These are phyloP conservation scores for Alexandromys fortis DNA, from an alignment of 2,113 vertebrate genomes.

Conservation along the genomic window DNA sequence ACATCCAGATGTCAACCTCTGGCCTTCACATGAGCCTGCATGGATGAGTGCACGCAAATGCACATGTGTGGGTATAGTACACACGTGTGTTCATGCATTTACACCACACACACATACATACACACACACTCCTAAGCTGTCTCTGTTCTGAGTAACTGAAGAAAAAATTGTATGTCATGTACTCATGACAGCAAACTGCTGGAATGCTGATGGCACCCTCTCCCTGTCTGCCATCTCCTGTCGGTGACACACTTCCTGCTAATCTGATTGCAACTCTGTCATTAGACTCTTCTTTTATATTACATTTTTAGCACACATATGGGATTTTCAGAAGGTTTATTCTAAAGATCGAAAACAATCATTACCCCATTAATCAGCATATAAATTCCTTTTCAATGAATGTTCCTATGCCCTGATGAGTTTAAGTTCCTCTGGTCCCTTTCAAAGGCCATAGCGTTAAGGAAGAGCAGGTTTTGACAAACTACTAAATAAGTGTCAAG, in stretches of 20 bases:
- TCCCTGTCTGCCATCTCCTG: not conserved
- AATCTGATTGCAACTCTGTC: not conserved
- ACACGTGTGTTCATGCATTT: too few relatives aligned
- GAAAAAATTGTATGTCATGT: not conserved
- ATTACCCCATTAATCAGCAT: slow-evolving; percentile 6
- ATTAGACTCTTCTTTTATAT: slow-evolving; percentile 51
- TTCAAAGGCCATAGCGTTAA: slow-evolving; percentile 23
- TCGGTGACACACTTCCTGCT: not conserved
- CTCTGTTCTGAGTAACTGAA: not conserved
- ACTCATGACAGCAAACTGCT: not conserved
- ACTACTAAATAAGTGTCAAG: slow-evolving; percentile 21
- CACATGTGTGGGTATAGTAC: too few relatives aligned
- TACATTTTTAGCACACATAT: slow-evolving; percentile 52
- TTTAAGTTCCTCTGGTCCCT: slow-evolving; percentile 24
- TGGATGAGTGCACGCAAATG: too few relatives aligned
- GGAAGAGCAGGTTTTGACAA: slow-evolving; percentile 51
- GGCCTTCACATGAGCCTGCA: not conserved
- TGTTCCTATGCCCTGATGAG: not conserved
- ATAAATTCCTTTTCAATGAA: slow-evolving; percentile 40
- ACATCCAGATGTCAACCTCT: not conserved
- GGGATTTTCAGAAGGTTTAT: slow-evolving; percentile 1
- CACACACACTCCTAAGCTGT: not conserved
- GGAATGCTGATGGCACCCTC: not conserved
- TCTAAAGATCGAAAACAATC: slow-evolving; percentile 62
- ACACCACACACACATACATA: not conserved